Evolutionary conservation across 2,888 invertebrate species (phyloP).

Genomic region (Amblyjoppa proteus): DNA sequence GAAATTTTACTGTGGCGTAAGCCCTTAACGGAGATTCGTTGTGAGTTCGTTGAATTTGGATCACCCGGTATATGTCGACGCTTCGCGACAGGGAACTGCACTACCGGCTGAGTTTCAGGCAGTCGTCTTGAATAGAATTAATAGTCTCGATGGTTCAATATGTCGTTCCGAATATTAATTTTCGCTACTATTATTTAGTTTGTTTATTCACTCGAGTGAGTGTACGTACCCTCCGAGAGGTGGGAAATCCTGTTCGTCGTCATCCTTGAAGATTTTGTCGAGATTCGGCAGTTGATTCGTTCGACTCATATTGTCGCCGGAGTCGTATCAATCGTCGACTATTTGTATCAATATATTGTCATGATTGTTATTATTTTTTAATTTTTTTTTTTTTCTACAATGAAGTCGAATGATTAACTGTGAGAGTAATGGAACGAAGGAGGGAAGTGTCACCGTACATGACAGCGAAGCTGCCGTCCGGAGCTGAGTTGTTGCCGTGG

Average conservation of each 20-base stretch:
- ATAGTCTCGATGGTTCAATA: not conserved
- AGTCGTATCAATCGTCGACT: slow-evolving; percentile 18
- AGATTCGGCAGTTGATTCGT: slow-evolving; percentile 77
- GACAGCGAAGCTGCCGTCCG: slow-evolving; percentile 31
- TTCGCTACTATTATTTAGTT: not conserved
- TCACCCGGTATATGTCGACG: slow-evolving; percentile 46
- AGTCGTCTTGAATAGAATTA: not conserved
- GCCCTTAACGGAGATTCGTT: slow-evolving; percentile 2
- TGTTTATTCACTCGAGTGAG: not conserved
- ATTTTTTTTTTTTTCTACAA: not conserved
- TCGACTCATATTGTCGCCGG: slow-evolving; percentile 71
- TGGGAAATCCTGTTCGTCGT: slow-evolving; percentile 78
- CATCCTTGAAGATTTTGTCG: slow-evolving; percentile 79
- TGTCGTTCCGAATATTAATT: not conserved
- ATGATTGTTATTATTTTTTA: not conserved
- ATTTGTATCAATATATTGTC: not conserved
- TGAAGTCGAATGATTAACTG: not conserved
- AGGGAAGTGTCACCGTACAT: slow-evolving; percentile 31
- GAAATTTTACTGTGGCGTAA: too few relatives aligned
- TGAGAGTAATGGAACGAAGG: not conserved
- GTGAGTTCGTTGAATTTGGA: not conserved
- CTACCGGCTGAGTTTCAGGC: slow-evolving; percentile 44
- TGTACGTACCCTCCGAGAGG: slow-evolving; percentile 77
- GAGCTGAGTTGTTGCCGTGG: not conserved
- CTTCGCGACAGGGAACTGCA: slow-evolving; percentile 21